Conservation (phyloP, 2,113 vertebrate species). For the Nymphicus hollandicus region DNA sequence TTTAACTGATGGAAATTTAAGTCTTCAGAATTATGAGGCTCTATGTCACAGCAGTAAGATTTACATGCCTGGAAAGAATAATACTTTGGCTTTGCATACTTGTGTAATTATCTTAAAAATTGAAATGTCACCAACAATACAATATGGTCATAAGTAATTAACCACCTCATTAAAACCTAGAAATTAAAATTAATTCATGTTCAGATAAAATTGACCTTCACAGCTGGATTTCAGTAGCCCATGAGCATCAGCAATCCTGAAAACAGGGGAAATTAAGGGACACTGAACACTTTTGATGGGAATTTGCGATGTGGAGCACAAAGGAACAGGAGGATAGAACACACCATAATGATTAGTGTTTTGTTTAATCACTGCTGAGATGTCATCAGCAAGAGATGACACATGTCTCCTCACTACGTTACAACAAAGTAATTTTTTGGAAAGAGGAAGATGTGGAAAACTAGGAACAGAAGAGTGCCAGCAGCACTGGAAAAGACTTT, state of each 20-base stretch:
- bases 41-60: background rate
- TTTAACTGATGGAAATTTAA: background rate
- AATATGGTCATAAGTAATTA: conserved; percentile 73
- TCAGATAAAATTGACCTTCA: conserved; percentile 68
- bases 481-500: background rate
- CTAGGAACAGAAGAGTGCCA: background rate
- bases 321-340: background rate
- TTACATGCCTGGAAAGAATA: background rate
- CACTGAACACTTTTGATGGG: background rate
- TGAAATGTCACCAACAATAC: conserved; percentile 68
- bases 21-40: background rate
- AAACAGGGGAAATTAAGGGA: background rate
- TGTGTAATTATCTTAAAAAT: conserved; percentile 67
- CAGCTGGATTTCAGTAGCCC: background rate
- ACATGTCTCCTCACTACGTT: background rate
- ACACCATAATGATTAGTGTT: background rate
- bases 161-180: conserved; percentile 72
- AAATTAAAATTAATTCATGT: conserved; percentile 69
- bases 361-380: background rate
- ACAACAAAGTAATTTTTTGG: background rate
- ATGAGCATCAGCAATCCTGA: background rate
- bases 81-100: background rate
- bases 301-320: background rate
- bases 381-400: background rate
- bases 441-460: background rate